Evolutionary conservation across 2,797 vertebrate species (phyloP).

Genomic region (Pitangus sulphuratus): DNA sequence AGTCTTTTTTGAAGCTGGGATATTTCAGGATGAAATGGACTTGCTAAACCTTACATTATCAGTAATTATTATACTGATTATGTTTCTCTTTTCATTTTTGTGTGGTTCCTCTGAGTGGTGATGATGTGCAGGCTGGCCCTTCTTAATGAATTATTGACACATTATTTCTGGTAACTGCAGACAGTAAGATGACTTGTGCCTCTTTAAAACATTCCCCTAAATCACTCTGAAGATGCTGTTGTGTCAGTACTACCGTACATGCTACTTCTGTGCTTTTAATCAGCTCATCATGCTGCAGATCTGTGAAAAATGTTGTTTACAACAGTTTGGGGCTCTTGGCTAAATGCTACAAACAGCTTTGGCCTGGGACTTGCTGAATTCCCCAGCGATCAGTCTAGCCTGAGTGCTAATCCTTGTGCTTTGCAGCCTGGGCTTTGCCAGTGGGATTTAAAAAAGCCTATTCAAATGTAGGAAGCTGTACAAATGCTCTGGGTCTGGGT

Average conservation of each 20-base stretch:
- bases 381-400: background rate
- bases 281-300: background rate
- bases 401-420: background rate
- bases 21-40: background rate
- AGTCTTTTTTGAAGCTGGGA: background rate
- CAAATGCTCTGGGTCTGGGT: background rate
- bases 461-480: background rate
- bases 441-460: background rate
- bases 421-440: background rate
- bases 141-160: slow-evolving; percentile 25
- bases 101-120: background rate
- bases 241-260: background rate
- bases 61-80: slow-evolving; percentile 18
- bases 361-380: background rate
- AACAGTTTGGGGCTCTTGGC: background rate
- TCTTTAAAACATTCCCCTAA: background rate
- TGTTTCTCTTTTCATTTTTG: slow-evolving; percentile 13
- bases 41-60: background rate
- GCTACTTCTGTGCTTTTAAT: background rate
- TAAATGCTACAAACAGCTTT: background rate
- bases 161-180: background rate
- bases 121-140: background rate
- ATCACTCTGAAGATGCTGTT: background rate
- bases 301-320: background rate
- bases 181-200: background rate